Evolutionary conservation across 2,888 invertebrate genomes (phyloP), one percentile per base, ranked within the genome.

Genomic region (Brachypalpus laphriformis): DNA sequence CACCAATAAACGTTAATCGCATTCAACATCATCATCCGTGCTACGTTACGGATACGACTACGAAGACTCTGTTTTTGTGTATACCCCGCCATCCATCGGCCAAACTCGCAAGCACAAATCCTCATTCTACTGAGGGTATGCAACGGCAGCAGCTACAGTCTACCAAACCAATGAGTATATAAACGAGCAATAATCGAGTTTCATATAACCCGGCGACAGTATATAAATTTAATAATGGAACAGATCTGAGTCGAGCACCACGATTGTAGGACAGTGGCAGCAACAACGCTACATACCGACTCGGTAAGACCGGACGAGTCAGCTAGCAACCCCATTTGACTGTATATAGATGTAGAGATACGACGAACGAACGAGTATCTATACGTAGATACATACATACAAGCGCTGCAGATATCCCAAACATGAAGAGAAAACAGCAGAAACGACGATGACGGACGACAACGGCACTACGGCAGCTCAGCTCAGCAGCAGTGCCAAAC

Each of bases 181-280:
- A 85, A 85, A 54, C 71, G 71, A 81, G 65, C 70, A 63, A 85
- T 76, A 85, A 81, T 81, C 81, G 57, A 85, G 81, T 85, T 85
- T 28, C 66, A 85, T 25, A 81, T 81, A 81, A 75, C 71, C 80
- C 80, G 77, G 54, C 70, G 49, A 40, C 54, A 85, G 76, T 85
- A 85, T 54, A 85, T 81, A 85, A 75, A 76, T 85, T 85, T 70
- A 71, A 81, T 61, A 75, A 71, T 80, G 80, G 25, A 72, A 80
- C 51, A 71, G 80, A 49, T 34, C 34, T 14, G 42, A 25, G 40
- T 4, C 59, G 25, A 72, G 45, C 40, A 72, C 51, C 11, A 66
- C 51, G 8, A 20, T 28, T 45, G 63, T 47, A 54, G 45, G 40
- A 22, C 61, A 45, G 49, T 8, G 34, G 49, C 47, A 40, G 37